Base-by-base conservation (phyloP, 2,888 invertebrate species). In the Venusia cambrica region DNA sequence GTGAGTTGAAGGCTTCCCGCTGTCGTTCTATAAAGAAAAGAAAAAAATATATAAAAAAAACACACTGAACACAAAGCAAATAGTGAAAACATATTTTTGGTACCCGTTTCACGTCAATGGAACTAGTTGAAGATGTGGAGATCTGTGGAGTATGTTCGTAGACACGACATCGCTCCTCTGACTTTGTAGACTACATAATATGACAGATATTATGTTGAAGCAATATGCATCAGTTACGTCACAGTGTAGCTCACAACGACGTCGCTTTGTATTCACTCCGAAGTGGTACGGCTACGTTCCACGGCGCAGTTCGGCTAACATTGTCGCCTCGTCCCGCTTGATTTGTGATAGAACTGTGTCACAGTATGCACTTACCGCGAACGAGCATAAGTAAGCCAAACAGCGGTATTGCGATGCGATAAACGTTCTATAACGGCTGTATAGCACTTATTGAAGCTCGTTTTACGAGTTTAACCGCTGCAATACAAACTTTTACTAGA, bases 311-410 rank as follows among this genome's bases (percentile, higher is more conserved):
- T 43, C 47, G 37, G 33, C 49, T 53, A 51, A 53, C 57, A 58
- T 64, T 65, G 62, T 64, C 39, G 21, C 50, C 42, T 45, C 44
- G 62, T 61, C 62, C 52, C 59, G 42, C 53, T 62, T 63, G 66
- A 65, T 72, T 66, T 66, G 67, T 61, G 57, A 65, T 70, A 60
- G 60, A 72, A 65, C 51, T 66, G 57, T 64, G 56, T 42, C 58
- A 40, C 49, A 41, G 45, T 52, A 45, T 57, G 54, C 59, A 62
- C 57, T 62, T 61, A 59, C 54, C 40, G 32, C 36, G 34, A 36
- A 40, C 32, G 16, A 43, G 43, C 41, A 40, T 34, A 27, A 36
- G 28, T 32, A 28, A 34, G 17, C 17, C 27, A 22, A 28, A 24
- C 17, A 18, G 18, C 29, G 4, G 20, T 36, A 30, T 25, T 25